Evolutionary conservation across 2,888 invertebrate species (phyloP).

Genomic region (Dryobota labecula): DNA sequence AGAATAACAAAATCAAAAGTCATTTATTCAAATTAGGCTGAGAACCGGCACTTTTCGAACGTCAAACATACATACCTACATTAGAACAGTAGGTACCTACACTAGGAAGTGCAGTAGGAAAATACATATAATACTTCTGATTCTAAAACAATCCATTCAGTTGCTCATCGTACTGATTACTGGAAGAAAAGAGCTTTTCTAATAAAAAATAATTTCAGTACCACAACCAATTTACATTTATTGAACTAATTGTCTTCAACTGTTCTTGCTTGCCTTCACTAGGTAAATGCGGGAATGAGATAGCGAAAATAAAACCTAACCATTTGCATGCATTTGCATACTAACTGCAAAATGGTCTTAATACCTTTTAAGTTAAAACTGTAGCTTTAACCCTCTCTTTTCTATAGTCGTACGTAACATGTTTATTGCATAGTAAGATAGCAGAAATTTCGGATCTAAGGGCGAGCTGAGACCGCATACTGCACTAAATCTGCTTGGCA

Average conservation of each 20-base stretch:
- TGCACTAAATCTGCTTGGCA: conserved; percentile 15
- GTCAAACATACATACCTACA: too few relatives aligned
- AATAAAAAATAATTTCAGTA: conserved; percentile 16
- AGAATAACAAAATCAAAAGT: too few relatives aligned
- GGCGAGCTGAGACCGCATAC: conserved; percentile 10
- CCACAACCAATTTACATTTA: conserved; percentile 39
- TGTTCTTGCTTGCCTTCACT: not conserved
- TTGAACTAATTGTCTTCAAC: conserved; percentile 40
- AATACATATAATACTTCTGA: not conserved
- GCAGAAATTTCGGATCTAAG: conserved; percentile 20
- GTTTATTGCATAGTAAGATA: conserved; percentile 33
- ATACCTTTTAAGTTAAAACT: conserved; percentile 54
- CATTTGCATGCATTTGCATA: conserved; percentile 67
- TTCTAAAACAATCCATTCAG: not conserved
- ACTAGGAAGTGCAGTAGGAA: not conserved
- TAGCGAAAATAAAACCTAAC: conserved; percentile 56
- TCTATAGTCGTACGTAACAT: conserved; percentile 27
- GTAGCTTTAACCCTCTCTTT: conserved; percentile 43
- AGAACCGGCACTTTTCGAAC: too few relatives aligned
- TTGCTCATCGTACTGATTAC: not conserved
- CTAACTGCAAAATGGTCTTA: conserved; percentile 41
- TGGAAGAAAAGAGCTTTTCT: not conserved
- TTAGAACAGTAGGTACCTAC: not conserved
- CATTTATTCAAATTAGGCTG: too few relatives aligned
- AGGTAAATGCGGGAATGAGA: conserved; percentile 42